Base-by-base conservation (phyloP, 2,797 vertebrate species). In the Falco cherrug region DNA sequence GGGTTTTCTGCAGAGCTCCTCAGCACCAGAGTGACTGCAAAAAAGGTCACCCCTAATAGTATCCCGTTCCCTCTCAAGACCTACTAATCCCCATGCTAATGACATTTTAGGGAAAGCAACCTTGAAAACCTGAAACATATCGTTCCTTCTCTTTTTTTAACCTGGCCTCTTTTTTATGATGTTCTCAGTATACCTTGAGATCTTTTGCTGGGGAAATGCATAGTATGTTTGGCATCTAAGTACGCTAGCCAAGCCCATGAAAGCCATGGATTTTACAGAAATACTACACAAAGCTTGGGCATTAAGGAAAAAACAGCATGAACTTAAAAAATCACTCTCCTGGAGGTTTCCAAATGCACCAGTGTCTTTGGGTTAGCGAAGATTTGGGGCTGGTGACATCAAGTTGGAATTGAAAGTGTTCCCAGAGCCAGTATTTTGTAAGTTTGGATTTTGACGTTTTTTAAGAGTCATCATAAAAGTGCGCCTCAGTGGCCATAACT, bases 401-500 rank as follows among this genome's bases (percentile, higher is more conserved):
- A 22, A 91, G 61, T 12, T 73, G 54, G 83, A 89, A 92, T 96
- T 95, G 85, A 94, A 94, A 96, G 43, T 82, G 92, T 85, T 95
- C 95, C 82, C 93, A 75, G 93, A 60, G 87, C 78, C 65, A 43
- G 75, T 93, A 95, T 91, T 92, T 84, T 94, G 90, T 90, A 93
- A 96, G 96, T 95, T 85, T 90, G 83, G 78, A 81, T 97, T 97
- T 95, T 87, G 95, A 96, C 21, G 4, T 48, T 93, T 97, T 97
- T 96, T 97, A 97, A 83, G 91, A 94, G 82, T 84, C 89, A 69
- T 84, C 94, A 71, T 97, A 97, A 97, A 97, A 96, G 53, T 41
- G 70, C 80, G 84, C 93, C 89, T 92, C 60, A 6, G 89, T 43
- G 91, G 45, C 48, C 61, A n/a, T 97, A 97, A 97, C 68, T 97